These are phyloP conservation scores for Papilio protenor DNA, from an alignment of 2,888 invertebrate species.

Conservation along the genomic window DNA sequence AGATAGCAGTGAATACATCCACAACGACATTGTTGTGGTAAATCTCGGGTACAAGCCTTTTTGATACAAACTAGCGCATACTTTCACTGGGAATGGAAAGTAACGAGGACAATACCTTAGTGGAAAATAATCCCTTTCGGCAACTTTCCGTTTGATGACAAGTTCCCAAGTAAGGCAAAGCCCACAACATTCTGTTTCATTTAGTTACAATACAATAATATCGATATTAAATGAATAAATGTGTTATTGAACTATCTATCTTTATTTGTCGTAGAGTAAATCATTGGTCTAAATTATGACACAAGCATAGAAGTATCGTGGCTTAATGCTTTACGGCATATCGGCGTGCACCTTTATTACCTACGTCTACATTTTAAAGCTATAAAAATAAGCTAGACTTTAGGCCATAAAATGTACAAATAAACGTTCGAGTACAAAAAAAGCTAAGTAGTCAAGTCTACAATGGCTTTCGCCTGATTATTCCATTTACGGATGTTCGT, in stretches of 20 bases:
- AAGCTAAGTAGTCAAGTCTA: neutral
- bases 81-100: slow-evolving; percentile 77
- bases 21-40: slow-evolving; percentile 61
- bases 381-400: neutral
- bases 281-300: neutral
- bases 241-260: neutral
- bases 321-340: neutral
- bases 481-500: slow-evolving; percentile 71
- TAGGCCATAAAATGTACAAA: neutral
- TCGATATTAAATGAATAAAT: neutral
- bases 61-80: slow-evolving; percentile 70
- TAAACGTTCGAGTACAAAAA: neutral
- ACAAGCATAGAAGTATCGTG: neutral
- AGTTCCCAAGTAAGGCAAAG: slow-evolving; percentile 3
- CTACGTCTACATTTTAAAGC: neutral
- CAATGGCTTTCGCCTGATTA: slow-evolving; percentile 75
- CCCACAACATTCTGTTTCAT: neutral
- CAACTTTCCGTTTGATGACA: slow-evolving; percentile 48
- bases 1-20: slow-evolving; percentile 45
- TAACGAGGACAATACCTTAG: slow-evolving; percentile 56
- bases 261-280: neutral
- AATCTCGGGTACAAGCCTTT: slow-evolving; percentile 64
- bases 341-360: neutral
- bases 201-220: neutral
- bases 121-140: slow-evolving; percentile 52